Conservation (phyloP, 2,797 vertebrate genomes). For the Sebastes vulpes region DNA sequence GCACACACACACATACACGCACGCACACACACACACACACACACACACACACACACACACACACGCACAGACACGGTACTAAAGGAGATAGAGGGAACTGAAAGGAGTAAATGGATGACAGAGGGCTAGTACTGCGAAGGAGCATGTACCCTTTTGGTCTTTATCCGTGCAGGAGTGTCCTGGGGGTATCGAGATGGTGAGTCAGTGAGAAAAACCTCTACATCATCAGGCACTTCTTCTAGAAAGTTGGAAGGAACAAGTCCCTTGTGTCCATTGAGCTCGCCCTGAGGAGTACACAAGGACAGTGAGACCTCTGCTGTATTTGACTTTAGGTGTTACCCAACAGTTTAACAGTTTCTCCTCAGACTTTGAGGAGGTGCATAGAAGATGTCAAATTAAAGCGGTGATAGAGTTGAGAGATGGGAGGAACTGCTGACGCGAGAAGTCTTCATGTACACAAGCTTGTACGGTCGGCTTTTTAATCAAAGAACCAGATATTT, state of each 20-base stretch:
- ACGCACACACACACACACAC: constrained; percentile 26
- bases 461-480: not conserved
- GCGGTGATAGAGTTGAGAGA: not conserved
- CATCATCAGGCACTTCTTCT: constrained; percentile 99
- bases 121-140: constrained; percentile 82
- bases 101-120: constrained; percentile 81
- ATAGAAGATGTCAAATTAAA: not conserved
- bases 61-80: constrained; percentile 78
- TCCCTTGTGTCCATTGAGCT: constrained; percentile 97
- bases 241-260: constrained; percentile 99
- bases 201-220: constrained; percentile 96
- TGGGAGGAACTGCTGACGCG: not conserved
- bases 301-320: constrained; percentile 7
- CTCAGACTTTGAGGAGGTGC: not conserved
- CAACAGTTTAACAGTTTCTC: not conserved
- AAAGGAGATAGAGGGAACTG: constrained; percentile 73
- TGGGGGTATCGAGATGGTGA: constrained; percentile 88
- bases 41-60: constrained; percentile 45
- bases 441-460: not conserved
- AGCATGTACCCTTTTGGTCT: constrained; percentile 98
- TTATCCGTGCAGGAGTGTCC: constrained; percentile 89
- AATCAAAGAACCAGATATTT: not conserved
- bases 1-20: constrained; percentile 34
- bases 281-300: constrained; percentile 85
- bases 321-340: not conserved